phyloP scores from a whole-genome alignment of 2,797 vertebrate genomes.

The Phrynocephalus forsythii region DNA sequence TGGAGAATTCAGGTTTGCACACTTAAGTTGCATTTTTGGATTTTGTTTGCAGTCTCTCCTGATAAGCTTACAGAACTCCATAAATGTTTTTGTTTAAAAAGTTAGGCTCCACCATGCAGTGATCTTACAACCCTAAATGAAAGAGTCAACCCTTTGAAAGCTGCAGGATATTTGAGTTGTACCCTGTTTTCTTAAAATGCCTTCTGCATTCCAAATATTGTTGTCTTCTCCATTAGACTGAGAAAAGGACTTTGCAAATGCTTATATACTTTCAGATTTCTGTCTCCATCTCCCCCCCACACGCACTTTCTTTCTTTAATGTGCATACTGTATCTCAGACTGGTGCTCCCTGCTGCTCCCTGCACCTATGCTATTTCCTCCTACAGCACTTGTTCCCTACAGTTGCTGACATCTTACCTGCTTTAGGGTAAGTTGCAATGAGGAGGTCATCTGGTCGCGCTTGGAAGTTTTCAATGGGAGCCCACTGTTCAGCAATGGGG shows the following conservation, averaged over 20 bases:
- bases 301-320: too few species aligned
- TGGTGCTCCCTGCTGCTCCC: neutral
- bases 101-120: too few species aligned
- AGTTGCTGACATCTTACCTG: slow-evolving; percentile 76
- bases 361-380: too few species aligned
- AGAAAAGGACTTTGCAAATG: neutral
- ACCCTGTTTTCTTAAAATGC: too few species aligned
- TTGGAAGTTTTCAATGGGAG: slow-evolving; percentile 76
- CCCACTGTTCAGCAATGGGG: slow-evolving; percentile 79
- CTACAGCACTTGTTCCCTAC: too few species aligned
- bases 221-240: neutral
- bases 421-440: slow-evolving; percentile 88
- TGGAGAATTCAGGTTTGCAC: neutral
- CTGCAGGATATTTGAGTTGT: neutral
- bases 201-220: too few species aligned
- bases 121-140: too few species aligned
- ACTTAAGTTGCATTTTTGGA: too few species aligned
- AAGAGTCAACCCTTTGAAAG: neutral
- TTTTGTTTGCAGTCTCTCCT: too few species aligned
- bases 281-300: neutral
- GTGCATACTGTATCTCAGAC: too few species aligned
- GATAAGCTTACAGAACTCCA: too few species aligned
- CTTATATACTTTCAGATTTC: neutral
- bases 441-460: slow-evolving; percentile 84
- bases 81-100: too few species aligned